Evolutionary conservation across 2,797 vertebrate species (phyloP).

Genomic region (Thunnus albacares): DNA sequence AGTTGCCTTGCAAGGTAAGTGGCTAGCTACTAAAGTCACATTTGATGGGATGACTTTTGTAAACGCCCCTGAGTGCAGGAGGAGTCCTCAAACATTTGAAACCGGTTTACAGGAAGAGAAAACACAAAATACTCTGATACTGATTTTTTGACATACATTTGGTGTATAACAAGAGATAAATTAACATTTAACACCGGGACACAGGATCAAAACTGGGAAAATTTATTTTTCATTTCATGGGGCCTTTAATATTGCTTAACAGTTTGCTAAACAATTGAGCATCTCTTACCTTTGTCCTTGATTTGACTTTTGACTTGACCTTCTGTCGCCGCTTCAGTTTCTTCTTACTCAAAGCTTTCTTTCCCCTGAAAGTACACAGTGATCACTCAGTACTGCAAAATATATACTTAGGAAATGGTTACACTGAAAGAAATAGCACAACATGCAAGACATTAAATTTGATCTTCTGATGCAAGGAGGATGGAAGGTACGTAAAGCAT

Average conservation of each 20-base stretch:
- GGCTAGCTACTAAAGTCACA: too few species aligned
- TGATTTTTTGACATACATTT: too few species aligned
- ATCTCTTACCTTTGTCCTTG: slow-evolving; percentile 94
- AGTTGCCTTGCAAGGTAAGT: too few species aligned
- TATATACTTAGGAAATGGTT: not conserved
- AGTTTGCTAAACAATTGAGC: not conserved
- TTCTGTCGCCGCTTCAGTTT: slow-evolving; percentile 99
- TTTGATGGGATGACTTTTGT: too few species aligned
- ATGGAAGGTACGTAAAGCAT: not conserved
- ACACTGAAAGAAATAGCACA: not conserved
- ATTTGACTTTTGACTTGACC: slow-evolving; percentile 98
- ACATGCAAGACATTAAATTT: not conserved
- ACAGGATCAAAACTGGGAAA: too few species aligned
- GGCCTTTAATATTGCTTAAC: not conserved
- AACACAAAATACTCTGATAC: too few species aligned
- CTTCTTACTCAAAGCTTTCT: slow-evolving; percentile 99
- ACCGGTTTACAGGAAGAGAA: too few species aligned
- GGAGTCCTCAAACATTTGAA: too few species aligned
- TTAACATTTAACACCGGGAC: too few species aligned
- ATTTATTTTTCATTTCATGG: too few species aligned
- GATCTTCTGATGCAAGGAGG: not conserved
- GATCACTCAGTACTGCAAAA: slow-evolving; percentile 30
- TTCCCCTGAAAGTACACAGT: slow-evolving; percentile 88
- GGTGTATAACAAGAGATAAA: too few species aligned
- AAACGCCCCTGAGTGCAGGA: too few species aligned